These are phyloP conservation scores for Dolichoris vasculosae DNA, from an alignment of 1,140 invertebrate species.

Conservation along the genomic window DNA sequence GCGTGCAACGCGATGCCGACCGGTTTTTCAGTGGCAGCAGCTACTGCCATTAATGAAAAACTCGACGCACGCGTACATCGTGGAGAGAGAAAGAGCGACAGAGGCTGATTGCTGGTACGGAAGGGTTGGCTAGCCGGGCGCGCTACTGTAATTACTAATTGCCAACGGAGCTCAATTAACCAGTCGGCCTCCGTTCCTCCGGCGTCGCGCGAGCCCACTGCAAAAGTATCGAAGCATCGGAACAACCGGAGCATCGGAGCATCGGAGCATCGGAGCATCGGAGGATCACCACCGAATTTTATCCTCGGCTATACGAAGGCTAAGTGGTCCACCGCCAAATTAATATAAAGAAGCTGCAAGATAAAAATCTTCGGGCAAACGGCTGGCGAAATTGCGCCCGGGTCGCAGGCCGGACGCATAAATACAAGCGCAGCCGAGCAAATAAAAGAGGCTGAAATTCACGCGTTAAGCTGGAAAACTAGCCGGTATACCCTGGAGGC, in stretches of 20 bases:
- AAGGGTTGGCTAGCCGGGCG: constrained; percentile 16
- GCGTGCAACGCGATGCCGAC: constrained; percentile 18
- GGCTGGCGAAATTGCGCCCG: not conserved
- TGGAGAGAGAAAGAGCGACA: not conserved
- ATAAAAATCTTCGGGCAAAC: not conserved
- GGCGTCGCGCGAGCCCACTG: not conserved
- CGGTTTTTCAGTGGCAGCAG: constrained; percentile 38
- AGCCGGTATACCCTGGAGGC: too few relatives aligned
- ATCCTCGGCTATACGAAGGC: not conserved
- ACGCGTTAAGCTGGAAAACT: constrained; percentile 3
- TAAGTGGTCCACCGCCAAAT: not conserved
- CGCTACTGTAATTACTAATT: constrained; percentile 53
- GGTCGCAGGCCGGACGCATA: constrained; percentile 33
- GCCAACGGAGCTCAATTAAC: constrained; percentile 45
- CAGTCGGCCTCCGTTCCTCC: not conserved
- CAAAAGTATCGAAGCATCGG: not conserved
- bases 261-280: not conserved
- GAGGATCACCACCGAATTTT: not conserved
- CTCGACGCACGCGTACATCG: not conserved
- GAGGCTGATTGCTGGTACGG: constrained; percentile 4
- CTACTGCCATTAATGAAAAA: constrained; percentile 45
- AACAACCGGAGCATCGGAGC: not conserved
- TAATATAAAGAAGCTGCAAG: constrained; percentile 2
- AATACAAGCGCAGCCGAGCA: constrained; percentile 38
- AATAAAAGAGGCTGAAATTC: constrained; percentile 1